Evolutionary conservation across 2,888 invertebrate species (phyloP).

Genomic region (Galeopsomyia nigrocyanea): DNA sequence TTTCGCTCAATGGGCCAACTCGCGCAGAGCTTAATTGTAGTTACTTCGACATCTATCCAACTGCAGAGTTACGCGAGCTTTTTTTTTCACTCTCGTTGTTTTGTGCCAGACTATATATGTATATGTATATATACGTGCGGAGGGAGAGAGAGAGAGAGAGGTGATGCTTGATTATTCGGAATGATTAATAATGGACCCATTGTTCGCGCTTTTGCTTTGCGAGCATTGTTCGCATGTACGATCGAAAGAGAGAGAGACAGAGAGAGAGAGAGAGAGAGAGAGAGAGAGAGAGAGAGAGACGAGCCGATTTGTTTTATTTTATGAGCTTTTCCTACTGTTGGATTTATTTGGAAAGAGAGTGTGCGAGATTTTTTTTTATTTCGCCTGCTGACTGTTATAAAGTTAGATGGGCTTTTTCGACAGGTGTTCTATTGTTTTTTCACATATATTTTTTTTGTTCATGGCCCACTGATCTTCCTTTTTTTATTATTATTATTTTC

Average conservation of each 20-base stretch:
- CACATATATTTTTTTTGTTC: too few species aligned
- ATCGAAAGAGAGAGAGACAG: not conserved
- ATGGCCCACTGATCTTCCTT: too few species aligned
- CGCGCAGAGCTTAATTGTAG: conserved; percentile 66
- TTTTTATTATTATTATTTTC: too few species aligned
- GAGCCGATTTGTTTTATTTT: too few species aligned
- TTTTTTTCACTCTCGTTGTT: conserved; percentile 5
- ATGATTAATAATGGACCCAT: conserved; percentile 42
- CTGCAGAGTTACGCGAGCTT: conserved; percentile 8
- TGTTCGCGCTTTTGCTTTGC: conserved; percentile 3
- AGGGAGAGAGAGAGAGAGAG: conserved; percentile 3
- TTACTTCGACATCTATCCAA: conserved; percentile 56
- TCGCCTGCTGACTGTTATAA: too few species aligned
- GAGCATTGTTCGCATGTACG: not conserved
- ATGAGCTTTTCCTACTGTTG: too few species aligned
- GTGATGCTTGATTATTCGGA: conserved; percentile 40
- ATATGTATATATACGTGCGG: not conserved
- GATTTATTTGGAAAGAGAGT: too few species aligned
- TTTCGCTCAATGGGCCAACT: conserved; percentile 67
- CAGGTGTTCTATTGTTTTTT: conserved; percentile 29
- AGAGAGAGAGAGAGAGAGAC: not conserved
- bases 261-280: not conserved
- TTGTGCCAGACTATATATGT: conserved; percentile 10
- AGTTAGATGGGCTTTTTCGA: not conserved
- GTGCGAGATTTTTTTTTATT: too few species aligned